A percentile compares a stretch with the other conserved stretches of the same genome.
phyloP scores from a whole-genome alignment of 2,888 invertebrate genomes.

The Homarus gammarus region DNA sequence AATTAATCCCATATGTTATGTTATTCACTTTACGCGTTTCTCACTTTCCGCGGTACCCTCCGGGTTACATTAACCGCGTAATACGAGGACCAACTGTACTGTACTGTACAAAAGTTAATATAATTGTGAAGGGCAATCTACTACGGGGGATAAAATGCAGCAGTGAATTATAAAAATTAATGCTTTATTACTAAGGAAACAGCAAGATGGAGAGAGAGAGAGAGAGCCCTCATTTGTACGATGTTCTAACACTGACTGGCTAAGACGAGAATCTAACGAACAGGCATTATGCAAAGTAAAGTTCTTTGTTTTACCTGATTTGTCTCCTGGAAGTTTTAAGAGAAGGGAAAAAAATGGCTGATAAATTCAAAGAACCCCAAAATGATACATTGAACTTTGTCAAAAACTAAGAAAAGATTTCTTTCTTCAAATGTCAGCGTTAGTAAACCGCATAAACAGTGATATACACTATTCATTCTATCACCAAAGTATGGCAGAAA shows the following conservation, averaged over 20 bases:
- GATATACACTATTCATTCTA: neutral
- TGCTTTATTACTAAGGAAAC: neutral
- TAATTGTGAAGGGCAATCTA: too few relatives aligned
- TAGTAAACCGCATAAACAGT: neutral
- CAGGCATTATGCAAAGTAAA: slow-evolving; percentile 43
- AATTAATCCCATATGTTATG: too few relatives aligned
- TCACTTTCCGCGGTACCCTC: too few relatives aligned
- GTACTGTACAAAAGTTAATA: too few relatives aligned
- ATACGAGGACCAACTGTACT: too few relatives aligned
- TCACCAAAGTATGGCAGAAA: neutral
- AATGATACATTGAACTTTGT: neutral
- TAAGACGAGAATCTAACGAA: slow-evolving; percentile 53
- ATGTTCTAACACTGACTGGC: slow-evolving; percentile 50
- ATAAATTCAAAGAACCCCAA: slow-evolving; percentile 31
- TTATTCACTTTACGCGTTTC: too few relatives aligned
- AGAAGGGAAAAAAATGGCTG: slow-evolving; percentile 50
- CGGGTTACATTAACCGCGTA: too few relatives aligned
- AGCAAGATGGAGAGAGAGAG: too few relatives aligned
- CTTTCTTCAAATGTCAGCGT: neutral
- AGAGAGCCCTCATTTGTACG: neutral
- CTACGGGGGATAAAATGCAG: too few relatives aligned
- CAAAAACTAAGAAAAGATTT: neutral
- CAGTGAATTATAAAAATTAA: too few relatives aligned
- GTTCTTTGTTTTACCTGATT: slow-evolving; percentile 63
- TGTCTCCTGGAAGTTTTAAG: slow-evolving; percentile 60